These are phyloP conservation scores for Scartelaos histophorus DNA, from an alignment of 2,113 vertebrate species.

Conservation along the genomic window DNA sequence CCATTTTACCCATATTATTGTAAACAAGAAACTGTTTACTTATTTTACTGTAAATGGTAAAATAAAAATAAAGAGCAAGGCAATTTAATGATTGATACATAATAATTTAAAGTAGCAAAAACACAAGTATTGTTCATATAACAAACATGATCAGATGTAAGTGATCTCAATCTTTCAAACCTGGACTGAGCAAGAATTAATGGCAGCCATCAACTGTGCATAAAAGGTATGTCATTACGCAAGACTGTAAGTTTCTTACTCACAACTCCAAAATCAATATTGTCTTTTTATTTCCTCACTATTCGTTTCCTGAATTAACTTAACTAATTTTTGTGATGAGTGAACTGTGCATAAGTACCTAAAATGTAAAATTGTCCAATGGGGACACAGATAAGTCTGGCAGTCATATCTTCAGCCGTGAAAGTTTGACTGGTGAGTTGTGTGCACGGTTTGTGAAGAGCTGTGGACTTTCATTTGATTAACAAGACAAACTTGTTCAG, in stretches of 20 bases:
- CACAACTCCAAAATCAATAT: constrained; percentile 6
- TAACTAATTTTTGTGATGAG: not conserved
- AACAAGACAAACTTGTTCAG: not conserved
- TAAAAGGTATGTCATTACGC: constrained; percentile 52
- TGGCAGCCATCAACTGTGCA: constrained; percentile 39
- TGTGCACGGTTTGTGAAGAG: not conserved
- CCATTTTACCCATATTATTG: too few species aligned
- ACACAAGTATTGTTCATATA: too few species aligned
- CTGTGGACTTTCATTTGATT: not conserved
- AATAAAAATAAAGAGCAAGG: too few species aligned
- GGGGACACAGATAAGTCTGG: not conserved
- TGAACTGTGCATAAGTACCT: not conserved
- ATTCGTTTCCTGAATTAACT: not conserved
- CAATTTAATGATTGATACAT: too few species aligned
- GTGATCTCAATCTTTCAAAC: constrained; percentile 28
- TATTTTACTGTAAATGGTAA: too few species aligned
- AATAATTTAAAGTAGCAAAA: too few species aligned
- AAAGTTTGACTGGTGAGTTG: not conserved
- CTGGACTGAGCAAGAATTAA: constrained; percentile 5
- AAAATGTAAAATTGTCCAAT: not conserved
- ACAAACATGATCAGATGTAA: not conserved
- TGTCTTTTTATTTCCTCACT: constrained; percentile 4
- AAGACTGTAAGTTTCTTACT: not conserved
- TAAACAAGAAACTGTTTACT: too few species aligned
- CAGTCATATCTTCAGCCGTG: not conserved